phyloP scores from a whole-genome alignment of 2,113 vertebrate genomes.

The Grammomys surdaster region DNA sequence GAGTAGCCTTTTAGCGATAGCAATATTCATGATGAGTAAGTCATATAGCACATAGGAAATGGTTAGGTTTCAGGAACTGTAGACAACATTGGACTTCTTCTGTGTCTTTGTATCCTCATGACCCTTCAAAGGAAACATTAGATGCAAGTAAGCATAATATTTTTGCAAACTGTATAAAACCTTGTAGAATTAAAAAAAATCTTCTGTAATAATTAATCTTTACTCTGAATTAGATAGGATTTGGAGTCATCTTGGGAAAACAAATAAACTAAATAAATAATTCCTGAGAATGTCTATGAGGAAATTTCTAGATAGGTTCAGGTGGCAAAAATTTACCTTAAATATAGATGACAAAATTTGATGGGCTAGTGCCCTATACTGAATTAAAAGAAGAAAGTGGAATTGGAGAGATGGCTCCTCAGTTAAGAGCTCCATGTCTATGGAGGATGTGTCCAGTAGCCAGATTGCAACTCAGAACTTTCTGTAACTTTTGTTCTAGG shows the following conservation, averaged over 20 bases:
- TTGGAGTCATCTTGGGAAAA: background rate
- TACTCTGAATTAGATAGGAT: background rate
- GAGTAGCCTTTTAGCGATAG: background rate
- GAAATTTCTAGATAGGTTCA: background rate
- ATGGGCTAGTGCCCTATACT: background rate
- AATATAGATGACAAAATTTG: background rate
- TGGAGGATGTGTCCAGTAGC: no score
- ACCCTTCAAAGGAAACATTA: background rate
- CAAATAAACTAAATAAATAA: background rate
- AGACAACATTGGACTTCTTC: no score
- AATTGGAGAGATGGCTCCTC: rapidly evolving
- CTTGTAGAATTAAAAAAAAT: background rate
- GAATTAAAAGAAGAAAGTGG: background rate
- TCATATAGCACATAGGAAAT: background rate
- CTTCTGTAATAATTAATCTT: background rate
- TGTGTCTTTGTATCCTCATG: no score
- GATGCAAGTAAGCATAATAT: background rate
- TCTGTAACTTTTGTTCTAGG: background rate
- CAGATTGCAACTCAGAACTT: background rate
- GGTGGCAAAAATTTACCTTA: background rate
- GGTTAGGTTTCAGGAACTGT: background rate
- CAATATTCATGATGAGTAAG: background rate
- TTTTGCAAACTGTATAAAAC: background rate
- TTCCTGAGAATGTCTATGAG: background rate
- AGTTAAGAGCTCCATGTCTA: background rate